Base-by-base conservation (phyloP, 2,888 invertebrate species). In the Zaprionus bogoriensis region DNA sequence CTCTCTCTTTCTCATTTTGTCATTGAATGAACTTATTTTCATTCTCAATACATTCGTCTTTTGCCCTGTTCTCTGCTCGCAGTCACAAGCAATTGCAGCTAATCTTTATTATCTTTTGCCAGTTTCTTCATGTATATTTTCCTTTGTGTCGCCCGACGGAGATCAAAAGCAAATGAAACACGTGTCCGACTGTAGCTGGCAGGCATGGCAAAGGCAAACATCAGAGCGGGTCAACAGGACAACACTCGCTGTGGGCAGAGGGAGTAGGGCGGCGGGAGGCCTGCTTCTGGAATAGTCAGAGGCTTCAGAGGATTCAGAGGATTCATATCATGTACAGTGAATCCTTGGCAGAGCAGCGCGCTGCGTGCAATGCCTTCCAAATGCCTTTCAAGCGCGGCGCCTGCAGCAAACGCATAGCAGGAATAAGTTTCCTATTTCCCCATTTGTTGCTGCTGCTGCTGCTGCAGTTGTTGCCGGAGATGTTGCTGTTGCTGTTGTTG, bases 111-210 rank as follows among this genome's bases (percentile, higher is more conserved):
- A 28, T 28, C 45, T 25, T 14, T 45, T 2, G 10, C 2, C 3
- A 38, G 23, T 50, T 28, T 9, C 25, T 36, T 10, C 22, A 30
- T 50, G 39, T 32, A 6, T 25, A 7, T 27, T 17, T n/a, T 46
- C 6, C 7, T 30, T 47, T 25, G 12, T 10, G 4, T 3, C 32
- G 14, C 32, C 32, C 14, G 10, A 17, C 32, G 3, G 14, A 58
- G 70, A 71, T 63, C 57, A 69, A 58, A 69, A 51, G 70, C 64
- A 70, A 58, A 70, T 70, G 75, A 25, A 70, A 74, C 74, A 74
- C 75, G 70, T 71, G 71, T 74, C 53, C 65, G 20, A 38, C 48
- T 10, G 48, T 23, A 20, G 64, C 50, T 58, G 53, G 12, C 32
- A 44, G 57, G 46, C 17, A 44, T 27, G 42, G 22, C 9, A 22